phyloP scores from a whole-genome alignment of 2,113 vertebrate genomes.

The Charadrius vociferus region DNA sequence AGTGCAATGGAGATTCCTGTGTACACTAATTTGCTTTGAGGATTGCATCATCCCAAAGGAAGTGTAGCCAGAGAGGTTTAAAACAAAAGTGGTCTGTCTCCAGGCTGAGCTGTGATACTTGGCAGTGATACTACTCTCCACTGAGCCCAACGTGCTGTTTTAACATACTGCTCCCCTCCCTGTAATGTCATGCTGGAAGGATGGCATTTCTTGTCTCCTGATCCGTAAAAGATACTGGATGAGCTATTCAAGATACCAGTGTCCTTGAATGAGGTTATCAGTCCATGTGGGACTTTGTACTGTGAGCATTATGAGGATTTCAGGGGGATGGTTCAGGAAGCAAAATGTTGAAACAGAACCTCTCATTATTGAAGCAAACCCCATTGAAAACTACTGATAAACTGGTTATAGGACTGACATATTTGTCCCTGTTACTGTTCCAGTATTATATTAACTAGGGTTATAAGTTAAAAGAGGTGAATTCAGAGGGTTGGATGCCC shows the following conservation, averaged over 20 bases:
- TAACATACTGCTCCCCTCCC: constrained; percentile 11
- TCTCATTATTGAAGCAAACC: neutral
- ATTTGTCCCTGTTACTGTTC: neutral
- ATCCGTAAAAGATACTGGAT: neutral
- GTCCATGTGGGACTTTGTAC: neutral
- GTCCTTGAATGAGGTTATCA: constrained; percentile 27
- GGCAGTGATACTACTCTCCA: neutral
- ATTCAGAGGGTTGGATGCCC: neutral
- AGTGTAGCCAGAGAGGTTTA: constrained; percentile 59
- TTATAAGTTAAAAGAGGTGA: neutral
- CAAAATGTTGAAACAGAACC: neutral
- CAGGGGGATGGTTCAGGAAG: neutral
- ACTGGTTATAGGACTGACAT: neutral
- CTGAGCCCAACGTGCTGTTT: constrained; percentile 31
- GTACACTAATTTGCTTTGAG: constrained; percentile 54
- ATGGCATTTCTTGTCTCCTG: constrained; percentile 10
- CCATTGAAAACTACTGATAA: neutral
- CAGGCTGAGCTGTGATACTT: constrained; percentile 52
- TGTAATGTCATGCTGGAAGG: constrained; percentile 30
- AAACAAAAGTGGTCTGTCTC: constrained; percentile 60
- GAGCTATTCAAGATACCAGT: neutral
- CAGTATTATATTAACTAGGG: neutral
- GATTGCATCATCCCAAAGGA: constrained; percentile 46
- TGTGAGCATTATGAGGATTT: neutral
- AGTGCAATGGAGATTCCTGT: constrained; percentile 26